Percentiles rank a stretch among this genome's conserved stretches.
These are phyloP conservation scores for Thereva nobilitata DNA, from an alignment of 2,888 invertebrate species.

Conservation along the genomic window DNA sequence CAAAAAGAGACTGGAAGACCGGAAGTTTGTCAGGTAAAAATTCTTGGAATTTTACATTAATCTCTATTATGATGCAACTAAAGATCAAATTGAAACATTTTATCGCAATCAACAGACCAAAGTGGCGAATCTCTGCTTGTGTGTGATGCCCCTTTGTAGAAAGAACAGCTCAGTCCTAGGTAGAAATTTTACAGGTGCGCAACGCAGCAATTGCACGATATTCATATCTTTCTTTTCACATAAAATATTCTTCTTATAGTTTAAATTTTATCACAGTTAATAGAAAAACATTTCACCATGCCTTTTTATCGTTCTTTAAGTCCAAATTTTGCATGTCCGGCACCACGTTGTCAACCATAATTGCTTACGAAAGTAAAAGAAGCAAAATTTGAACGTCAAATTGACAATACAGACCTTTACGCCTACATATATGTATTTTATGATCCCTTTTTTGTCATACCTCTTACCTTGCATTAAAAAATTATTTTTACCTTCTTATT, in stretches of 20 bases:
- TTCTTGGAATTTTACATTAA: not conserved
- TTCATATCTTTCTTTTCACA: constrained; percentile 4
- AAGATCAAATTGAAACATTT: not conserved
- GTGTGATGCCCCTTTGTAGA: constrained; percentile 26
- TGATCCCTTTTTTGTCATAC: no score
- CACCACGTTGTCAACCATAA: no score
- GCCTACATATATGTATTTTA: no score
- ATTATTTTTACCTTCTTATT: no score
- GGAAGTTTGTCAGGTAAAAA: not conserved
- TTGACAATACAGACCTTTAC: no score
- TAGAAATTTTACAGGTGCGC: constrained; percentile 6
- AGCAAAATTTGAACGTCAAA: no score
- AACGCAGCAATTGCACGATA: constrained; percentile 20
- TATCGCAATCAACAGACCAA: constrained; percentile 14
- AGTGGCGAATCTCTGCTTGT: constrained; percentile 16
- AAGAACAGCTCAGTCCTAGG: constrained; percentile 14
- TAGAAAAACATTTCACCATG: no score
- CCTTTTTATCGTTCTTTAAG: no score
- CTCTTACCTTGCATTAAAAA: no score
- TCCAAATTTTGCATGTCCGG: no score
- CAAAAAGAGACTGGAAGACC: not conserved
- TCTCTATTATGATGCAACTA: not conserved
- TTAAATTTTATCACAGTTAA: no score
- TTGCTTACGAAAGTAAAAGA: no score
- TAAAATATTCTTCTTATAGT: not conserved